Conservation (phyloP, 1,140 invertebrate species). For the Drosophila tristis region DNA sequence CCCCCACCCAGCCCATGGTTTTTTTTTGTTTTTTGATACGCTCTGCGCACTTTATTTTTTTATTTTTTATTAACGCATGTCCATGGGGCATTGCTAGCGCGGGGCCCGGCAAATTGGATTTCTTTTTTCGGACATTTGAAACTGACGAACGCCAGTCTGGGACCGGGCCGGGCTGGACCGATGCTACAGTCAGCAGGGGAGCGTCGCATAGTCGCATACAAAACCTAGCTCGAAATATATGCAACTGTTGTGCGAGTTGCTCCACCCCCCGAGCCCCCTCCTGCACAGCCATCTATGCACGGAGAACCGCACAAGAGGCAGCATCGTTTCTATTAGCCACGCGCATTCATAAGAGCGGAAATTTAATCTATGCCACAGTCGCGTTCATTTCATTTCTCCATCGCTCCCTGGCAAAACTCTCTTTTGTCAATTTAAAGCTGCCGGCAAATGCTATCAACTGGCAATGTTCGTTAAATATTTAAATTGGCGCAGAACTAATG, state of each 20-base stretch:
- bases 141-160: conserved; percentile 63
- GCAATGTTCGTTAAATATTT: conserved; percentile 77
- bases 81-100: conserved; percentile 65
- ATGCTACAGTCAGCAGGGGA: conserved; percentile 39
- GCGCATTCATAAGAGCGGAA: conserved; percentile 77
- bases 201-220: neutral
- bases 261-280: conserved; percentile 10
- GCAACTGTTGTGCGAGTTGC: conserved; percentile 22
- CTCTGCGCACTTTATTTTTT: neutral
- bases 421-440: conserved; percentile 75
- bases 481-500: conserved; percentile 76
- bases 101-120: conserved; percentile 75
- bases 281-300: neutral
- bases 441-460: conserved; percentile 64
- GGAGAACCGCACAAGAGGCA: neutral
- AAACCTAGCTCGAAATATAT: conserved; percentile 35
- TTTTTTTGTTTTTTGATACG: conserved; percentile 12
- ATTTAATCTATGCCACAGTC: conserved; percentile 72
- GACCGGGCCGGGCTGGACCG: too few species aligned
- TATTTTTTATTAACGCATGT: conserved; percentile 69
- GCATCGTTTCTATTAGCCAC: conserved; percentile 69
- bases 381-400: conserved; percentile 21
- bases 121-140: conserved; percentile 77
- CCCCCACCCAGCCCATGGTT: neutral
- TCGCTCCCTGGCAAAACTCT: neutral